Base-by-base conservation (phyloP, 2,888 invertebrate species). In the Caenorhabditis sp. region DNA sequence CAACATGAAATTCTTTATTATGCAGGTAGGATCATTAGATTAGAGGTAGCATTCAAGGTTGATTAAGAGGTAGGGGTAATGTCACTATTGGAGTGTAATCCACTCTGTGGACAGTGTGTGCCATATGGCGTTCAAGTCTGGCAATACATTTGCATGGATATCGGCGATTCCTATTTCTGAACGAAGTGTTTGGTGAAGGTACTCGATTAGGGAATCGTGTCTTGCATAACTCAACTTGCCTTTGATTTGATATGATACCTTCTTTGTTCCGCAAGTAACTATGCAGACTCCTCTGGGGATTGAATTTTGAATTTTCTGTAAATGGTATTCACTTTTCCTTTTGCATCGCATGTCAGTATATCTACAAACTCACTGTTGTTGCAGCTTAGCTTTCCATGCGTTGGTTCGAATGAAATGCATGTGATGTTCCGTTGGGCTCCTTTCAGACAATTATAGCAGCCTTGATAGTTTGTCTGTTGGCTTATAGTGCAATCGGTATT, bases 351-450 rank as follows among this genome's bases (percentile, higher is more conserved):
- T 1, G 44, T 62, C 3, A 62, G 0, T 13, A 44, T 2, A 18
- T 62, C 61, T 26, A 44, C 26, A n/a, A 62, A 53, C n/a, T n/a
- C n/a, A n/a, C n/a, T n/a, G 2, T 53, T 26, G 24, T 53, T 26
- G 11, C 53, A 53, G 22, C 13, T 24, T n/a, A 53, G 53, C 26
- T 53, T 53, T 5, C 9, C 53, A 9, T 24, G 24, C 1, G 24
- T 24, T 24, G 1, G 9, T 26, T 26, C 2, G 24, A 20, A 13
- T 3, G 53, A 8, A 5, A 1, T 22, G 26, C 24, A 53, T 24
- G 53, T 53, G 22, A 53, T 24, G 24, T 53, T 22, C 26, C 26
- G 53, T 6, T 8, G 13, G 1, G 53, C 53, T 53, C 53, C 53
- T 53, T 53, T 53, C 1, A 5, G 11, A 24, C 53, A 53, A 20